Evolutionary conservation across 1,140 invertebrate species (phyloP).

Genomic region (Brevipalpus yothersi): DNA sequence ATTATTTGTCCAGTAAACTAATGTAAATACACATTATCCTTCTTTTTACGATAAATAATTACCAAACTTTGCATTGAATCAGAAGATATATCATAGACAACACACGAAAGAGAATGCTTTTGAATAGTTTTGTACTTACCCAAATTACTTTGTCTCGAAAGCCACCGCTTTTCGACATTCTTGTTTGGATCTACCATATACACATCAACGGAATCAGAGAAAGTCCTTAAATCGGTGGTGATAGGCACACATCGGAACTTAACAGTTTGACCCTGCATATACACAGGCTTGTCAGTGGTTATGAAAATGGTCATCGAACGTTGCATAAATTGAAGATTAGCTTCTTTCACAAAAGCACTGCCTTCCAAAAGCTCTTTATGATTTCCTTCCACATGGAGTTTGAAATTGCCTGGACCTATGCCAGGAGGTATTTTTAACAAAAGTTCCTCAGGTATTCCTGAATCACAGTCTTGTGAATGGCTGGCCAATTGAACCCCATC

Average conservation of each 20-base stretch:
- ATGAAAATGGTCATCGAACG: conserved; percentile 86
- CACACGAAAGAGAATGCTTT: too few relatives aligned
- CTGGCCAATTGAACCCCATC: conserved; percentile 62
- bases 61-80: too few relatives aligned
- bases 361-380: conserved; percentile 58
- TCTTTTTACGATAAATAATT: too few relatives aligned
- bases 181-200: conserved; percentile 64
- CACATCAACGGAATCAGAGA: conserved; percentile 62
- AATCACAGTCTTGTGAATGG: conserved; percentile 44
- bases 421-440: conserved; percentile 59
- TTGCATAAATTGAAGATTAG: conserved; percentile 46
- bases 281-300: conserved; percentile 80
- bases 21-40: too few relatives aligned
- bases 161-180: conserved; percentile 63
- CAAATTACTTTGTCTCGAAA: conserved; percentile 43
- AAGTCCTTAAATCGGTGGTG: conserved; percentile 60
- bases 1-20: too few relatives aligned
- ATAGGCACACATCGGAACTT: conserved; percentile 66
- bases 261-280: conserved; percentile 73
- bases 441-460: conserved; percentile 51
- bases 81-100: too few relatives aligned
- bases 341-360: conserved; percentile 57
- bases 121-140: conserved; percentile 13
- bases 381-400: conserved; percentile 59
- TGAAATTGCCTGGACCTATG: conserved; percentile 51